Evolutionary conservation across 2,888 invertebrate species (phyloP).

Genomic region (Coelopa pilipes): DNA sequence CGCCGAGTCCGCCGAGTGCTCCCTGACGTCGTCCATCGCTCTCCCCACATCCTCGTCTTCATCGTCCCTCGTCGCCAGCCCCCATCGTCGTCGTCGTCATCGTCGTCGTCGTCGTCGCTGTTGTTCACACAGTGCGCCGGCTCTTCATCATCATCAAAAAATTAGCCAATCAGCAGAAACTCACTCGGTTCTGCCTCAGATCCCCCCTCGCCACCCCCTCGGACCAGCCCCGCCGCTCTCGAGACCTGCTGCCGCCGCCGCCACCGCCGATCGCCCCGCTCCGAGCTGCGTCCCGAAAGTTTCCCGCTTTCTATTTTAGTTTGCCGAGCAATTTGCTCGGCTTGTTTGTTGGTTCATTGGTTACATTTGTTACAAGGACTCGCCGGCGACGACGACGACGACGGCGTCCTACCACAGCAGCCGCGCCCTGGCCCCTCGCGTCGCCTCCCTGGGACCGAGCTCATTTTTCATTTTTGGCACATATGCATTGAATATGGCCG

Average conservation of each 20-base stretch:
- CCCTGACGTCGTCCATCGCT: no score
- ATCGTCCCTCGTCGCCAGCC: neutral
- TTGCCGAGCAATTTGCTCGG: slow-evolving; percentile 36
- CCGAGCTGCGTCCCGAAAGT: slow-evolving; percentile 18
- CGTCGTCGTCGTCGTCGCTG: neutral
- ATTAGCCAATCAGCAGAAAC: slow-evolving; percentile 33
- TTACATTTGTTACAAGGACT: slow-evolving; percentile 36
- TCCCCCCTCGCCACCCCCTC: neutral
- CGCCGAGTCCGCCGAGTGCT: no score
- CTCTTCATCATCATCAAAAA: slow-evolving; percentile 35
- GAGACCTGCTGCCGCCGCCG: no score
- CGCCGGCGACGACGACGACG: neutral
- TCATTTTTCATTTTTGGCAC: slow-evolving; percentile 37
- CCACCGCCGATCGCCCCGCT: neutral
- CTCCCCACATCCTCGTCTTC: neutral
- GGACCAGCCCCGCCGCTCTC: neutral
- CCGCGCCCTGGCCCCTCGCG: neutral
- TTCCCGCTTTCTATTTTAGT: slow-evolving; percentile 33
- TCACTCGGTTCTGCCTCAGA: slow-evolving; percentile 4
- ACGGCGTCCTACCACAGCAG: neutral
- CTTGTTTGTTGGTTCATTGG: slow-evolving; percentile 38
- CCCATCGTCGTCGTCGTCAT: neutral
- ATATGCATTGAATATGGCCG: slow-evolving; percentile 35
- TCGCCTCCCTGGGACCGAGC: neutral
- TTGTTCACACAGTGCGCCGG: neutral